phyloP scores from a whole-genome alignment of 2,113 vertebrate genomes.

The Columbina picui region DNA sequence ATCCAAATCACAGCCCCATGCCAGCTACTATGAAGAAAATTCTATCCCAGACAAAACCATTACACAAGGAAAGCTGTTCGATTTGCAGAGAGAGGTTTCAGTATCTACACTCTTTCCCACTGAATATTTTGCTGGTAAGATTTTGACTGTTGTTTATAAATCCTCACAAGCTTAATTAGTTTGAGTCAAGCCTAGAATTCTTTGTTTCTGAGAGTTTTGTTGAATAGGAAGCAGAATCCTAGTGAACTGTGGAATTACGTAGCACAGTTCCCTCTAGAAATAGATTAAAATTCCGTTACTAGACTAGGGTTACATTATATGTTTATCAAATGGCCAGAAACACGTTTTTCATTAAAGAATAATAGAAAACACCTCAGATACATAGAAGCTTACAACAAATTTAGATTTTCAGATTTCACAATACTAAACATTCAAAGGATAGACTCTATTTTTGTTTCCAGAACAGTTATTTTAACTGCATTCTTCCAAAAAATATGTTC shows the following conservation, averaged over 20 bases:
- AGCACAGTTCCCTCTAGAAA: slow-evolving; percentile 23
- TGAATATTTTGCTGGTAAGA: slow-evolving; percentile 20
- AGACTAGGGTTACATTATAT: neutral
- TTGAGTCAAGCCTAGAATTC: slow-evolving; percentile 23
- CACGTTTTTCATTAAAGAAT: neutral
- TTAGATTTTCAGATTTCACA: neutral
- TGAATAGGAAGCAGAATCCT: slow-evolving; percentile 23
- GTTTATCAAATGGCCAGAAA: neutral
- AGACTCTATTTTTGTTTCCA: neutral
- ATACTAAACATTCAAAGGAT: neutral
- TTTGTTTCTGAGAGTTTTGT: slow-evolving; percentile 4
- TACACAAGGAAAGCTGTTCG: neutral
- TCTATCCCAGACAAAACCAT: too few species aligned
- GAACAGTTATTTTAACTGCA: neutral
- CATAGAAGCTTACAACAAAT: neutral
- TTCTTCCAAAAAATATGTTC: neutral
- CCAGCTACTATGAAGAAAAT: too few species aligned
- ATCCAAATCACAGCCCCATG: too few species aligned
- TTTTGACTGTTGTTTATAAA: slow-evolving; percentile 43
- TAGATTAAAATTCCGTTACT: neutral
- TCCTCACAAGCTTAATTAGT: slow-evolving; percentile 45
- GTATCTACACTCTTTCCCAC: neutral
- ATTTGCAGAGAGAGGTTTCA: neutral
- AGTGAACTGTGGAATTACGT: slow-evolving; percentile 8
- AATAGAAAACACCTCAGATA: neutral